These are phyloP conservation scores for Tilapia sparmanii DNA, from an alignment of 2,113 vertebrate genomes.

Conservation along the genomic window DNA sequence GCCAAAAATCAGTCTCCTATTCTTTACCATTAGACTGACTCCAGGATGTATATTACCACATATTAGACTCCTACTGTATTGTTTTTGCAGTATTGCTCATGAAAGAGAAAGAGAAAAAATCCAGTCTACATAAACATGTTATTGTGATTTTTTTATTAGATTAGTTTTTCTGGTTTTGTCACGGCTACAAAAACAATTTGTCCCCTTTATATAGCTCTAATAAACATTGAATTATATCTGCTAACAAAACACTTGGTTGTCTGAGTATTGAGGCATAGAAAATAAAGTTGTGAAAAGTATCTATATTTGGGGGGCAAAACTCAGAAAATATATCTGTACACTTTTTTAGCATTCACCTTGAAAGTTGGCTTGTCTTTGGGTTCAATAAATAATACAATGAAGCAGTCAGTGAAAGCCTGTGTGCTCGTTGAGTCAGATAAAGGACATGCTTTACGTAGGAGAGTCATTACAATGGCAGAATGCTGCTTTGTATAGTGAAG, in stretches of 20 bases:
- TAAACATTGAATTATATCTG: background rate
- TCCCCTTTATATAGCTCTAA: background rate
- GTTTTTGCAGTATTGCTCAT: background rate
- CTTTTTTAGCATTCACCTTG: conserved; percentile 19
- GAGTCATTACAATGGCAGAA: conserved; percentile 22
- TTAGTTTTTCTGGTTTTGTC: background rate
- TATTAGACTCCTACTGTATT: background rate
- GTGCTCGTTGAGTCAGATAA: conserved; percentile 28
- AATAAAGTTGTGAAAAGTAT: background rate
- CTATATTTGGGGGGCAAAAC: background rate
- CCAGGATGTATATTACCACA: background rate
- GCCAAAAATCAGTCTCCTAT: background rate
- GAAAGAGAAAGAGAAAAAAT: background rate
- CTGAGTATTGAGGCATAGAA: background rate
- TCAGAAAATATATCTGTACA: background rate
- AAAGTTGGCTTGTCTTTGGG: background rate
- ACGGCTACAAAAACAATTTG: background rate
- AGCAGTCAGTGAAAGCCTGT: background rate
- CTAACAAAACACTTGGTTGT: background rate
- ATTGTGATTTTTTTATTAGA: background rate
- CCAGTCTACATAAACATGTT: background rate
- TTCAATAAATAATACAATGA: conserved; percentile 43
- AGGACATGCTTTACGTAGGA: background rate
- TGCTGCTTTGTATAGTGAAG: conserved; percentile 32
- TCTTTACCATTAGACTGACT: conserved; percentile 1